A percentile compares a stretch with the other conserved stretches of the same genome.
Conservation (phyloP, 2,888 invertebrate species). For the Minunthozetes semirufus region DNA sequence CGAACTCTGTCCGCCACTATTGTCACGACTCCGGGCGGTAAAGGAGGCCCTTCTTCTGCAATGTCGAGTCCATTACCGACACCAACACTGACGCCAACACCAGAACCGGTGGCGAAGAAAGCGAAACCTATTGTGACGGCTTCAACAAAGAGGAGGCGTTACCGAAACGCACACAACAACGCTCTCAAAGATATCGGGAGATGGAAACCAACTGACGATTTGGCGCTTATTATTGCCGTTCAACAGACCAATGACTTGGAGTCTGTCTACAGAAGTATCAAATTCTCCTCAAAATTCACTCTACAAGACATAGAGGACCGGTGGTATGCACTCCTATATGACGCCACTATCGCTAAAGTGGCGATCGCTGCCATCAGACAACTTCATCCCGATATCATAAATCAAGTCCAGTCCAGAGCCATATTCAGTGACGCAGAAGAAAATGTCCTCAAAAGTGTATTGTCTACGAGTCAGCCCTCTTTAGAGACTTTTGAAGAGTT, state of each 20-base stretch:
- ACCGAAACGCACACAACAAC: slow-evolving; percentile 42
- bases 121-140: slow-evolving; percentile 39
- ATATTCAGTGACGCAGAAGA: slow-evolving; percentile 85
- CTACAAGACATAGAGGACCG: slow-evolving; percentile 86
- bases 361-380: slow-evolving; percentile 88
- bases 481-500: slow-evolving; percentile 76
- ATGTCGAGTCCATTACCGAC: slow-evolving; percentile 28
- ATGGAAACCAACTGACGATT: slow-evolving; percentile 96
- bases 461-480: slow-evolving; percentile 55
- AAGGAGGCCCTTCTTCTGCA: slow-evolving; percentile 5
- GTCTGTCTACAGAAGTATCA: slow-evolving; percentile 76
- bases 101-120: slow-evolving; percentile 36
- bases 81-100: neutral
- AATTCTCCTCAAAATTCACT: slow-evolving; percentile 92
- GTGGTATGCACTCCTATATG: slow-evolving; percentile 92
- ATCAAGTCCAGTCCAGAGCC: slow-evolving; percentile 77
- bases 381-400: slow-evolving; percentile 81
- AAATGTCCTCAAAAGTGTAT: slow-evolving; percentile 68
- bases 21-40: neutral
- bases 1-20: neutral
- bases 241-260: slow-evolving; percentile 66
- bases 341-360: slow-evolving; percentile 77
- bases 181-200: slow-evolving; percentile 58
- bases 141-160: slow-evolving; percentile 30
- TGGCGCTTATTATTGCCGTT: slow-evolving; percentile 84